Conservation (phyloP, 2,797 vertebrate genomes). For the Parambassis ranga region DNA sequence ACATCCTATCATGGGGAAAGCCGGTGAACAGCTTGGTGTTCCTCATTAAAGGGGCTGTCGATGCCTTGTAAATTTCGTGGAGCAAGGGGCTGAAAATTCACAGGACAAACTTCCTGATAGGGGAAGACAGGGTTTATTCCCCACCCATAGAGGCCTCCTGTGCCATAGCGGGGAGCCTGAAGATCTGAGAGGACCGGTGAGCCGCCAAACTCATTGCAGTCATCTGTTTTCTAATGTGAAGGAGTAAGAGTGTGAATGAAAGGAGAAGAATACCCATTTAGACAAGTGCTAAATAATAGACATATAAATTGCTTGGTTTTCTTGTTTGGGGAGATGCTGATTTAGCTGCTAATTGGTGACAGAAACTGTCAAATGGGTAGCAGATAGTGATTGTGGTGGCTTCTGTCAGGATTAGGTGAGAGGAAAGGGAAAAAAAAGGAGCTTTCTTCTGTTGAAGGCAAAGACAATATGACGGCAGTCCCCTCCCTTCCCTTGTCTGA, state of each 20-base stretch:
- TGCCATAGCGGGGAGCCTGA: conserved; percentile 35
- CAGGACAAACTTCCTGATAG: conserved; percentile 92
- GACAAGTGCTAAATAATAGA: conserved; percentile 80
- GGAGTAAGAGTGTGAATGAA: conserved; percentile 58
- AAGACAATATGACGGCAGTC: conserved; percentile 83
- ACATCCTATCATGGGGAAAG: conserved; percentile 91
- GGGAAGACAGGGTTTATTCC: conserved; percentile 86
- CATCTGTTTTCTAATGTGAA: conserved; percentile 84
- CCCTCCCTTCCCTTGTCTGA: conserved; percentile 82
- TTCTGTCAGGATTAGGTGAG: conserved; percentile 94
- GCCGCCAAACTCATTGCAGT: conserved; percentile 80
- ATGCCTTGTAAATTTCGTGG: conserved; percentile 89
- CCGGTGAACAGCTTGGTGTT: conserved; percentile 91
- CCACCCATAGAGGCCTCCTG: conserved; percentile 82
- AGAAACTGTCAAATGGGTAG: conserved; percentile 99
- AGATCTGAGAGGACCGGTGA: conserved; percentile 71
- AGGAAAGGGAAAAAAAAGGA: conserved; percentile 74
- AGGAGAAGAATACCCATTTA: conserved; percentile 78
- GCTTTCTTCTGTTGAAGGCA: conserved; percentile 89
- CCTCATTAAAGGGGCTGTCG: conserved; percentile 96
- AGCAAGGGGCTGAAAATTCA: conserved; percentile 82
- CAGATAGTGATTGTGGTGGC: conserved; percentile 90
- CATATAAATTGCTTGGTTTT: conserved; percentile 83
- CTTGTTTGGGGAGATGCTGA: conserved; percentile 96
- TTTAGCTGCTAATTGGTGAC: conserved; percentile 99